Base-by-base conservation (phyloP, 53 echinoderm and acorn worm genomes). In the Mesocentrotus franciscanus region DNA sequence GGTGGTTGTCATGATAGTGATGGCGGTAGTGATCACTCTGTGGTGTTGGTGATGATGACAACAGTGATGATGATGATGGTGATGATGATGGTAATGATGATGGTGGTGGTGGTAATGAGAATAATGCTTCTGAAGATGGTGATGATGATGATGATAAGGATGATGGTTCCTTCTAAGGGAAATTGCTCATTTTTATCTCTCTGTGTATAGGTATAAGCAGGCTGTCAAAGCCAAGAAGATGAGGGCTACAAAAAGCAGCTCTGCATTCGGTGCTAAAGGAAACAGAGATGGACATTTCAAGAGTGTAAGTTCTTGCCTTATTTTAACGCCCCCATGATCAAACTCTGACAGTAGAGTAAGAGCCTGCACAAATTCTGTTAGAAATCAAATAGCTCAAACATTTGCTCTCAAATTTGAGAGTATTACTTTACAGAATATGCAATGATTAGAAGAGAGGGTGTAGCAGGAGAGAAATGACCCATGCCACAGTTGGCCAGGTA, bases 211-310 rank as follows among this genome's bases (percentile, higher is more conserved):
- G 35, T 99, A 99, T 89, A 95, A 98, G 24, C 97, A 97, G 78
- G 99, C 99, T 4, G 85, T 99, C 26, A 95, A 97, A 95, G 99
- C 99, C 56, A 99, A 98, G 96, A 99, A 98, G 90, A 97, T 95
- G 49, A 95, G 99, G 94, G 97, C 96, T 60, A 97, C 93, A 35
- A 99, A 98, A 57, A 95, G 96, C 61, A 92, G 93, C 11, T 39
- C 96, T 26, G 96, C 93, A 0, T 98, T 93, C 95, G 99, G 99
- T 22, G 96, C 99, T 59, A 99, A 99, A 87, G 99, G 97, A 75
- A 62, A 87, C 15, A 97, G 99, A 89, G 97, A 97, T 26, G 97
- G 98, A n/a, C 85, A 89, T 17, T 92, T 57, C 26, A 98, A 99
- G 95, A 92, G 96, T 90, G 98, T 98, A 92, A 97, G 97, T 32